phyloP scores from a whole-genome alignment of 2,113 vertebrate species.

The Pelmatolapia mariae region DNA sequence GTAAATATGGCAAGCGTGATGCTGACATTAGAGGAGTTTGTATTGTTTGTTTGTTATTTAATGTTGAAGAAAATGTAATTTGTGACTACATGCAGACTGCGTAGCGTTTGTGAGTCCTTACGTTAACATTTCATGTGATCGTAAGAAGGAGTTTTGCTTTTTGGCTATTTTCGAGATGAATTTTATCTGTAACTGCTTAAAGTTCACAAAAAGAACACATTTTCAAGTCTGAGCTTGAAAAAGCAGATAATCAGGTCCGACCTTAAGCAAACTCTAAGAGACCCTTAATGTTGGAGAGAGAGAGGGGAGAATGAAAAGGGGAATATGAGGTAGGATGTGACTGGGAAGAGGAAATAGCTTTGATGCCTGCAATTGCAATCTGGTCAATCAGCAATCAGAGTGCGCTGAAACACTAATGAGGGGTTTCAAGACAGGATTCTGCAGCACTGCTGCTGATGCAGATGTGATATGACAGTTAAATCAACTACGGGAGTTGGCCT shows the following conservation, averaged over 20 bases:
- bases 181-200: neutral
- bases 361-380: constrained; percentile 40
- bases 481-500: constrained; percentile 1
- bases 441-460: constrained; percentile 30
- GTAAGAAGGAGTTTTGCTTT: neutral
- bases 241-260: neutral
- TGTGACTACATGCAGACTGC: neutral
- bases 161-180: neutral
- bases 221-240: neutral
- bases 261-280: neutral
- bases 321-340: constrained; percentile 23
- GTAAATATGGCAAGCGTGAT: neutral
- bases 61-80: neutral
- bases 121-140: neutral
- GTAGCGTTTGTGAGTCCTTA: neutral
- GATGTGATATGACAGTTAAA: constrained; percentile 51
- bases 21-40: neutral
- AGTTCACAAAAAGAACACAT: neutral
- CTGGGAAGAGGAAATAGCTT: constrained; percentile 40
- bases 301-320: constrained; percentile 3
- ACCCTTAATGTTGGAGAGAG: constrained; percentile 10
- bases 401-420: constrained; percentile 54
- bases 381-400: constrained; percentile 66
- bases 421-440: constrained; percentile 29
- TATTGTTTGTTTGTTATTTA: neutral